Percentiles rank a stretch among this genome's conserved stretches.
Conservation (phyloP, 2,797 vertebrate species). For the Lindbergichthys nudifrons region DNA sequence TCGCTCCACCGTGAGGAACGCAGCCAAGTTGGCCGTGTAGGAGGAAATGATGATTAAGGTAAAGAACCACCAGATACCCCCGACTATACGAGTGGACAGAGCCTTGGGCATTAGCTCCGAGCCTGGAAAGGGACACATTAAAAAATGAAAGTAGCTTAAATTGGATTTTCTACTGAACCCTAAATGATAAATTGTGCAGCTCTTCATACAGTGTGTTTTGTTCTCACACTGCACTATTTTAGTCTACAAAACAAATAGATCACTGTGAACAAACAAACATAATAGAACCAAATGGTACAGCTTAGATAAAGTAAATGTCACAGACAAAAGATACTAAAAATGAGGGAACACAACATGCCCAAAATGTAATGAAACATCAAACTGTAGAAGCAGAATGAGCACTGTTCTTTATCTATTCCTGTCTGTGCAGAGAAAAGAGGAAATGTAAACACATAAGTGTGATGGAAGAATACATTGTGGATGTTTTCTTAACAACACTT, state of each 20-base stretch:
- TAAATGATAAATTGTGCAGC: slow-evolving; percentile 27
- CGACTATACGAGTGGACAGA: slow-evolving; percentile 96
- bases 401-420: not conserved
- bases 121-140: slow-evolving; percentile 81
- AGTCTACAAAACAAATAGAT: not conserved
- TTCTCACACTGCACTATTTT: not conserved
- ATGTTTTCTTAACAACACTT: slow-evolving; percentile 52
- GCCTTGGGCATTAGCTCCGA: slow-evolving; percentile 99
- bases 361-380: slow-evolving; percentile 8
- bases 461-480: slow-evolving; percentile 59
- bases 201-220: slow-evolving; percentile 11
- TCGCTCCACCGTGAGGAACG: slow-evolving; percentile 97
- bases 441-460: not conserved
- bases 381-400: slow-evolving; percentile 10
- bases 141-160: not conserved
- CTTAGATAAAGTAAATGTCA: too few species aligned
- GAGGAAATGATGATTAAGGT: slow-evolving; percentile 99
- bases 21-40: slow-evolving; percentile 98
- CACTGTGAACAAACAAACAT: slow-evolving; percentile 1
- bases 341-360: not conserved
- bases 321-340: slow-evolving; percentile 9
- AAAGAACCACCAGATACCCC: slow-evolving; percentile 99
- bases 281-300: not conserved
- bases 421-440: slow-evolving; percentile 11
- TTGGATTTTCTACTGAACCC: slow-evolving; percentile 15